Conservation (phyloP, 2,113 vertebrate genomes). For the Psittacus erithacus region DNA sequence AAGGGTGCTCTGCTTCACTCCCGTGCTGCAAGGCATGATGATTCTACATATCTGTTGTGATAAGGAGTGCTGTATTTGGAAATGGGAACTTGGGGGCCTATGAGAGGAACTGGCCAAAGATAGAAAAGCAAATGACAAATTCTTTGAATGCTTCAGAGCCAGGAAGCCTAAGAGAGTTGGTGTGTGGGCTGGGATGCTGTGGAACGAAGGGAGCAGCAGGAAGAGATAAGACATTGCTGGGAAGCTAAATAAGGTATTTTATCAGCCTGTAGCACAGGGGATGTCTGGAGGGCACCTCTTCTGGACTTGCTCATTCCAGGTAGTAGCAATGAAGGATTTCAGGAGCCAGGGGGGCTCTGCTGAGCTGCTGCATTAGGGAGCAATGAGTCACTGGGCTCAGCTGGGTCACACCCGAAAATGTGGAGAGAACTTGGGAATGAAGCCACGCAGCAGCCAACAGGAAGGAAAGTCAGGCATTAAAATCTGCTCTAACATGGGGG, state of each 20-base stretch:
- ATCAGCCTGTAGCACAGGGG: background rate
- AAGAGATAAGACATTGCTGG: background rate
- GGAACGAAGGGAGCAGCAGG: background rate
- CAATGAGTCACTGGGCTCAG: constrained; percentile 28
- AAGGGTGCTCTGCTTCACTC: background rate
- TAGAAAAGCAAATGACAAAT: constrained; percentile 38
- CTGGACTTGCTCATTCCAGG: background rate
- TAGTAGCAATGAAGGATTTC: background rate
- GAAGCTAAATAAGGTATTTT: constrained; percentile 19
- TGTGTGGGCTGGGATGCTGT: background rate
- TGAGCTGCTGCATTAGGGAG: background rate
- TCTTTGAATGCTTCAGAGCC: constrained; percentile 42
- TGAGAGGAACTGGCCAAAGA: background rate
- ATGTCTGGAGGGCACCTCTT: background rate
- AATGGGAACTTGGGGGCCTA: background rate
- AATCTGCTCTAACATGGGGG: background rate
- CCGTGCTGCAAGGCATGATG: background rate
- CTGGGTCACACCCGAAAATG: constrained; percentile 29
- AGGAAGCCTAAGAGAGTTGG: background rate
- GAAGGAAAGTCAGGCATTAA: background rate
- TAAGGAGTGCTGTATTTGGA: background rate
- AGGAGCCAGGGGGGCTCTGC: background rate
- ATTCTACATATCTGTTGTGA: background rate
- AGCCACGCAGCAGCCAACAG: background rate
- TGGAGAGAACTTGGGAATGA: constrained; percentile 10